phyloP scores from a whole-genome alignment of 2,888 invertebrate species.

The Drosophila infuscata region DNA sequence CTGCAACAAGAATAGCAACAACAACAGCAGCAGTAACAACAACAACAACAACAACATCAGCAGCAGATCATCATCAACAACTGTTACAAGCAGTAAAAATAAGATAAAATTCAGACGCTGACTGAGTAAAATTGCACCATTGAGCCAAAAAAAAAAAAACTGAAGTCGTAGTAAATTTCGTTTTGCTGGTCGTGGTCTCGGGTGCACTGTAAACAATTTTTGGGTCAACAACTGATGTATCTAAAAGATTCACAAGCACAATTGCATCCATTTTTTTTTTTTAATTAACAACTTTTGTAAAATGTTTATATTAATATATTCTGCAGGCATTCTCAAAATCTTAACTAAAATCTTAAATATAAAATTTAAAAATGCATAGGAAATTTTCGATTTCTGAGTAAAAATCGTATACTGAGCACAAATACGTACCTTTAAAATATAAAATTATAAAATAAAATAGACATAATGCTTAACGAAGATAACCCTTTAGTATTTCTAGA shows the following conservation, averaged over 20 bases:
- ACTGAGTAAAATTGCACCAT: conserved; percentile 73
- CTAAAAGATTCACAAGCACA: neutral
- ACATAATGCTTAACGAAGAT: neutral
- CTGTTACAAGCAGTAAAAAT: conserved; percentile 76
- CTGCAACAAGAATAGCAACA: conserved; percentile 27
- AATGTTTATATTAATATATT: neutral
- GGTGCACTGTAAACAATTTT: conserved; percentile 45
- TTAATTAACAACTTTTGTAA: neutral
- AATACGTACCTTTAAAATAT: neutral
- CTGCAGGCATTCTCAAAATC: neutral
- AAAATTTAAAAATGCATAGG: neutral
- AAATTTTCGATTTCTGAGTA: neutral
- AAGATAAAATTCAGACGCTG: conserved; percentile 70
- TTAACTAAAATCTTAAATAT: neutral
- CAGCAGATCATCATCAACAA: conserved; percentile 63
- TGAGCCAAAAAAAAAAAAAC: conserved; percentile 45
- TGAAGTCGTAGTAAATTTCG: conserved; percentile 38
- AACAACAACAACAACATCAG: conserved; percentile 11
- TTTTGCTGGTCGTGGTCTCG: conserved; percentile 17
- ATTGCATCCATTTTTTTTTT: neutral
- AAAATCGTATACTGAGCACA: neutral
- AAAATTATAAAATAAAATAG: neutral
- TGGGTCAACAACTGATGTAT: neutral
- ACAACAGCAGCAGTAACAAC: conserved; percentile 14
- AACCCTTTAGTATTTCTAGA: neutral